Base-by-base conservation (phyloP, 2,888 invertebrate genomes). In the Danaus chrysippus region DNA sequence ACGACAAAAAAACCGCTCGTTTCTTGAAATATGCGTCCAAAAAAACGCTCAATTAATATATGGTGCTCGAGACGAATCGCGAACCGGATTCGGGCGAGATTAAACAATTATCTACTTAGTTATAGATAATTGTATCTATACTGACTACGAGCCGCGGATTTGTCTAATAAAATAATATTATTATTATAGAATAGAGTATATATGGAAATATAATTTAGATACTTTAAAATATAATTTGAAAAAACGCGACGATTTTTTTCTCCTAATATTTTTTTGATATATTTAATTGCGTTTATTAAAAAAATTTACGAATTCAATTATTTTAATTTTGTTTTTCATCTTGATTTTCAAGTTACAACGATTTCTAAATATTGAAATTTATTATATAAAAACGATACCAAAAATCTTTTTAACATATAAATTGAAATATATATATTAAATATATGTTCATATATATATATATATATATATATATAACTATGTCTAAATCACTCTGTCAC, bases 21-120 rank as follows among this genome's bases (percentile, higher is more conserved):
- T 17, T 43, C 49, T 54, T 41, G 11, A 42, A 17, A 55, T 13
- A 59, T 68, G 43, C 1, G 10, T 41, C 54, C 64, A 57, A 69
- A 68, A 64, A 66, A 69, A 67, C 68, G 68, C 61, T 63, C 69
- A 70, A 69, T 70, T 70, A 69, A 69, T 70, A 69, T 70, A 72
- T 72, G 70, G 71, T 69, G 66, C 46, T 63, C 66, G 65, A 64
- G 58, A 64, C 70, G 68, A 71, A 70, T 70, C 64, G 62, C n/a
- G 54, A 56, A 59, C 67, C 67, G 69, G 68, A 64, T 64, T 42
- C 62, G 44, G 58, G 57, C 61, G 56, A 56, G 43, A 12, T 44
- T 43, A n/a, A 15, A 52, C 57, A 19, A 56, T 55, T 42, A 57
- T 34, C 42, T 19, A 34, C 42, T 42, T 56, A 55, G 13, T 34